Percentiles rank a stretch among this genome's conserved stretches.
Conservation (phyloP, 1,140 invertebrate species). For the Gyrodactylus salaris region DNA sequence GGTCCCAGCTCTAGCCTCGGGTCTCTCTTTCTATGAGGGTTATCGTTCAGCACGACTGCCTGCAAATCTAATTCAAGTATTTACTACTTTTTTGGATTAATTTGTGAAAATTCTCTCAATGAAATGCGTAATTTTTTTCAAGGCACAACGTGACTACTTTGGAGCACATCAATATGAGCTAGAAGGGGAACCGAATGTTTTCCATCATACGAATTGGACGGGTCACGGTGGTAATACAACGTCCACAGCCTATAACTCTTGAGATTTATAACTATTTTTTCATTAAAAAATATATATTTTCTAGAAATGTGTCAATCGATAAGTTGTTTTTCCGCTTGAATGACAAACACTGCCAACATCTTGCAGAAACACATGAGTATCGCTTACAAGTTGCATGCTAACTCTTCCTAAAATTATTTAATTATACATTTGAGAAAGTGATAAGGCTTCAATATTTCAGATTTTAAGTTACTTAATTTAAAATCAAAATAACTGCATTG, state of each 20-base stretch:
- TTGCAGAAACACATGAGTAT: too few species aligned
- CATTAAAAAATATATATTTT: too few species aligned
- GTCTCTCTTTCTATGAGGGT: conserved; percentile 82
- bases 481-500: too few species aligned
- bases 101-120: neutral
- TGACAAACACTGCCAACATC: too few species aligned
- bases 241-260: conserved; percentile 22
- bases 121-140: conserved; percentile 11
- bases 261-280: neutral
- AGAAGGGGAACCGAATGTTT: conserved; percentile 44
- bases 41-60: conserved; percentile 44
- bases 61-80: conserved; percentile 55
- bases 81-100: conserved; percentile 11
- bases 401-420: too few species aligned
- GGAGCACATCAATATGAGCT: conserved; percentile 93
- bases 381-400: too few species aligned
- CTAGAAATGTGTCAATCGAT: too few species aligned
- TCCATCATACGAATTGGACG: conserved; percentile 92
- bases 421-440: too few species aligned
- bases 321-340: too few species aligned
- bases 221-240: conserved; percentile 40
- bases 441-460: too few species aligned
- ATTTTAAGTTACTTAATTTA: too few species aligned
- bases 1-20: conserved; percentile 55
- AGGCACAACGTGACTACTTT: conserved; percentile 91